phyloP scores from a whole-genome alignment of 2,888 invertebrate species.

The Busseola fusca region DNA sequence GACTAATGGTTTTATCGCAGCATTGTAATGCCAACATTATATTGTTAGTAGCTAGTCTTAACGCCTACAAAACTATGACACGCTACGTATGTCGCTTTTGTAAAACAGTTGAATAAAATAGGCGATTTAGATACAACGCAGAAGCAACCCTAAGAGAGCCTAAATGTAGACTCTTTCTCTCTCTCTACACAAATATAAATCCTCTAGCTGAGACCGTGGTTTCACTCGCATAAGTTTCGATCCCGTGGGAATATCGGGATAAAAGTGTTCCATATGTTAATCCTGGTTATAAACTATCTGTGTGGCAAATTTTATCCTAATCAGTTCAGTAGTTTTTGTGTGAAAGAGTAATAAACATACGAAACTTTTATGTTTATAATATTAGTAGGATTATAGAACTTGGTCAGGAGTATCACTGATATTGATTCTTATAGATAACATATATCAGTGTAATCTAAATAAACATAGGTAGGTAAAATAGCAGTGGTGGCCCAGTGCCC shows the following conservation, averaged over 20 bases:
- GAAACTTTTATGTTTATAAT: no score
- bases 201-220: no score
- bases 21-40: slow-evolving; percentile 3
- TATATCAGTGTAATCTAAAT: slow-evolving; percentile 32
- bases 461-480: slow-evolving; percentile 28
- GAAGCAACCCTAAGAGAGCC: neutral
- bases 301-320: no score
- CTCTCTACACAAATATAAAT: no score
- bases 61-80: slow-evolving; percentile 9
- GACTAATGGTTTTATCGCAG: slow-evolving; percentile 13
- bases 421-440: slow-evolving; percentile 35
- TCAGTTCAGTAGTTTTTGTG: no score
- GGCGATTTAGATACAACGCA: neutral
- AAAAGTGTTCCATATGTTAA: no score
- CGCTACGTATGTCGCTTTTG: neutral
- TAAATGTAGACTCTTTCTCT: no score
- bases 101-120: slow-evolving; percentile 10
- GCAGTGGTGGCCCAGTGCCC: no score
- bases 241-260: no score
- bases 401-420: slow-evolving; percentile 9
- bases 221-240: no score
- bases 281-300: no score
- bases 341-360: no score
- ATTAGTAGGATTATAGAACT: neutral
- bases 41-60: neutral